Conservation (phyloP, 2,113 vertebrate genomes). For the Corythaixoides concolor region DNA sequence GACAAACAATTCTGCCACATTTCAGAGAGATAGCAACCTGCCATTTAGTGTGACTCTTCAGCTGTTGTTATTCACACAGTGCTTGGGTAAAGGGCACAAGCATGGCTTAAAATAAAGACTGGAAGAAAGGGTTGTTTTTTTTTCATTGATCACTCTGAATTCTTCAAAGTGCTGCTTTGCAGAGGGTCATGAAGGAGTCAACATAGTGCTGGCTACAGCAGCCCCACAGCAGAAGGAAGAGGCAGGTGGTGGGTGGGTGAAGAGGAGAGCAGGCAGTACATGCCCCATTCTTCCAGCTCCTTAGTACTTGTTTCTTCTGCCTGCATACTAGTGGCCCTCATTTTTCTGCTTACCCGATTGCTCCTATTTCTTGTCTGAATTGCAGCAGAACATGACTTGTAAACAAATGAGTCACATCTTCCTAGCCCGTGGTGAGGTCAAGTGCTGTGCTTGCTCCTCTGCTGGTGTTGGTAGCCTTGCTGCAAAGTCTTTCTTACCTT, state of each 20-base stretch:
- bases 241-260: neutral
- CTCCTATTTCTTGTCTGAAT: neutral
- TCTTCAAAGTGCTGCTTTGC: neutral
- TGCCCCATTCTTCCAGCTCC: neutral
- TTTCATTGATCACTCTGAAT: neutral
- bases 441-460: neutral
- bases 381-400: neutral
- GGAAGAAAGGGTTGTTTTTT: neutral
- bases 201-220: neutral
- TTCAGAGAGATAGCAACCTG: slow-evolving; percentile 25
- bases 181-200: neutral
- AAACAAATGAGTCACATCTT: neutral
- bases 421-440: neutral
- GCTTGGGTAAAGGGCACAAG: neutral
- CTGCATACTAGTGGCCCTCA: neutral
- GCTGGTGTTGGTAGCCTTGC: neutral
- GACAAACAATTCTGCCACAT: neutral
- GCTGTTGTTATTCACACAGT: slow-evolving; percentile 2
- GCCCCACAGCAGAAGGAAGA: neutral
- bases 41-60: slow-evolving; percentile 29
- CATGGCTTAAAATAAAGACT: neutral
- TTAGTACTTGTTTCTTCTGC: neutral
- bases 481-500: neutral
- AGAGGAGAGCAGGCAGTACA: neutral
- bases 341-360: neutral